Base-by-base conservation (phyloP, 2,113 vertebrate genomes). In the Rynchops niger region DNA sequence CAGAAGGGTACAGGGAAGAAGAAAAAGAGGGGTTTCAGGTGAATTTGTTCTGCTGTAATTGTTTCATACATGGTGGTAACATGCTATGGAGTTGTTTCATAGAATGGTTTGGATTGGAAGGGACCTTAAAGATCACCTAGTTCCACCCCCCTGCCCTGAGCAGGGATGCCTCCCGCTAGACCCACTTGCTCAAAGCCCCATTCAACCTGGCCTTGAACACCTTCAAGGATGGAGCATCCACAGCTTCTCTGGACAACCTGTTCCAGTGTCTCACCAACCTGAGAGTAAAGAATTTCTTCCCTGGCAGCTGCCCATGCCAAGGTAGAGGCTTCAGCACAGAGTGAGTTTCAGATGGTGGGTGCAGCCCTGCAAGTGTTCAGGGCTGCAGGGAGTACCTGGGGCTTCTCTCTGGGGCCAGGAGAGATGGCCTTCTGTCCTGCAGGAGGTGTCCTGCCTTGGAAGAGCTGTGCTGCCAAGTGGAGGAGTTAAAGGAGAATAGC, bases 11-110 rank as follows among this genome's bases (percentile, higher is more conserved):
- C 0, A 7, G 42, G 45, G 42, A 42, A 42, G 42, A 42, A n/a
- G 17, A 5, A 0, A 8, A n/a, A 59, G 45, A 42, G 18, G 9
- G 22, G 6, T 30, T 7, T 45, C 1, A 2, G 3, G 12, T 40
- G 16, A 62, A 5, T 34, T 55, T 62, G 7, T 40, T 71, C 13
- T 74, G 30, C 45, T 66, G 9, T 32, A 79, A 4, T 19, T 10
- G 38, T 27, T 29, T 80, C 22, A 50, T 26, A 3, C 1, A 1
- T 14, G 26, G 40, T 47, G 11, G 12, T 42, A 19, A 30, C 2
- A 9, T 4, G 4, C 6, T 4, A 12, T 1, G 15, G 40, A 29
- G 26, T 7, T 3, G 11, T 38, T 52, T 42, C 27, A 21, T 30
- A 30, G 62, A 65, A 65, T 42, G 13, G 18, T 65, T 65, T 65